phyloP scores from a whole-genome alignment of 2,797 vertebrate species.

The Chromis chromis region DNA sequence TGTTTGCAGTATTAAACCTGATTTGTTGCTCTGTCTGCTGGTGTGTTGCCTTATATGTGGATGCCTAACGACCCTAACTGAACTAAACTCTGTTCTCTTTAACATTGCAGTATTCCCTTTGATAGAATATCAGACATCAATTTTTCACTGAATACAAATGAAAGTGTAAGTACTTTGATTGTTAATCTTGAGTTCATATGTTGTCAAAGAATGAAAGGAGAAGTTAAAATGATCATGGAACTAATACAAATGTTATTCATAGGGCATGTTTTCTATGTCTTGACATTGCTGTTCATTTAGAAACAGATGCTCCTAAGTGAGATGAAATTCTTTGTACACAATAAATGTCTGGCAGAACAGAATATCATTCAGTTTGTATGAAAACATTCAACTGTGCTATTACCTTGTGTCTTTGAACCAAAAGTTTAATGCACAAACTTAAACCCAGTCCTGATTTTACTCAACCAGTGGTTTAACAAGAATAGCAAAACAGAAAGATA shows the following conservation, averaged over 20 bases:
- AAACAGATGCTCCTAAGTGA: not conserved
- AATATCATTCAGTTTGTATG: not conserved
- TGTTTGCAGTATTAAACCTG: not conserved
- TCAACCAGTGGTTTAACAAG: not conserved
- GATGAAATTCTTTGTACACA: not conserved
- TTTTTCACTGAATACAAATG: conserved; percentile 99
- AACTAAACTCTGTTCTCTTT: conserved; percentile 84
- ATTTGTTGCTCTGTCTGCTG: conserved; percentile 17
- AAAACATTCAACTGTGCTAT: not conserved
- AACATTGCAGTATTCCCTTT: conserved; percentile 96
- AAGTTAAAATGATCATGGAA: not conserved
- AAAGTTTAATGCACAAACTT: not conserved
- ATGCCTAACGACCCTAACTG: conserved; percentile 66
- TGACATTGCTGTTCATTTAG: conserved; percentile 8
- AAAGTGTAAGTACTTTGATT: conserved; percentile 93
- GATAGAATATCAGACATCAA: conserved; percentile 99
- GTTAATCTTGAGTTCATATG: conserved; percentile 45
- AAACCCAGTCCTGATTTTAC: not conserved
- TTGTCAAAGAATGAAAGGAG: not conserved
- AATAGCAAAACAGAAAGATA: too few relatives aligned
- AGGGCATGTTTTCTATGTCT: conserved; percentile 1
- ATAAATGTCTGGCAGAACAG: not conserved
- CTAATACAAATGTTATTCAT: not conserved
- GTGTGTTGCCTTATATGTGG: conserved; percentile 47
- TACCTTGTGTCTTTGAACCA: not conserved